Evolutionary conservation across 2,113 vertebrate species (phyloP), one percentile per base, ranked within the genome.

Genomic region (Tympanuchus pallidicinctus): DNA sequence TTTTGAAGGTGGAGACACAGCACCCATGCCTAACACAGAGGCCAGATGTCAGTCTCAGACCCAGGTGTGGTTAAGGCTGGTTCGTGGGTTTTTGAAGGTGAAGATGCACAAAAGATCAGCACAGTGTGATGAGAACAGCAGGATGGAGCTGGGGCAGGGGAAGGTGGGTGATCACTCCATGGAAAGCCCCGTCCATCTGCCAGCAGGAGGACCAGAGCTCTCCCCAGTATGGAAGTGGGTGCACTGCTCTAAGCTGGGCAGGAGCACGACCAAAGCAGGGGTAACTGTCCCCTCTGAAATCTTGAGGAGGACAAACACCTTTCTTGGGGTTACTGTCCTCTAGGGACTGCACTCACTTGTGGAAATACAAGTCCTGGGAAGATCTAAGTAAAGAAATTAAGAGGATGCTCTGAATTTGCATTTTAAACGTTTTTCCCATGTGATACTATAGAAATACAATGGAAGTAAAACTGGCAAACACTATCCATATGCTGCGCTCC

Each of bases 51-150:
- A 38, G 38, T 38, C 38, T 38, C 10, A 38, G 38, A 38, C 38
- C 38, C 38, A 38, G 38, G 38, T 38, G 38, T 38, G 38, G 38
- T 38, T 38, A 38, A 38, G 38, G 45, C 72, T 70, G 36, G 13
- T 70, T 83, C 72, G 45, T n/a, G 38, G 19, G 34, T 28, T 47
- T 94, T 91, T 83, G 65, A n/a, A 88, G 82, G 56, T 66, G 64
- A 82, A 63, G 82, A 40, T 45, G 30, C 38, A 28, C 6, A 42
- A 32, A 54, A 80, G n/a, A n/a, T n/a, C 7, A 45, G 45, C 30
- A 45, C 9, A 34, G 79, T 0, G 0, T n/a, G 66, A 66, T 19
- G 0, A 0, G 57, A 74, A 65, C 5, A 69, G 59, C 27, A 0
- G 24, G n/a, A 19, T 30, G 60, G 66, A 70, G 30, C 21, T 63